Base-by-base conservation (phyloP, 2,797 vertebrate species). In the Podargus strigoides region DNA sequence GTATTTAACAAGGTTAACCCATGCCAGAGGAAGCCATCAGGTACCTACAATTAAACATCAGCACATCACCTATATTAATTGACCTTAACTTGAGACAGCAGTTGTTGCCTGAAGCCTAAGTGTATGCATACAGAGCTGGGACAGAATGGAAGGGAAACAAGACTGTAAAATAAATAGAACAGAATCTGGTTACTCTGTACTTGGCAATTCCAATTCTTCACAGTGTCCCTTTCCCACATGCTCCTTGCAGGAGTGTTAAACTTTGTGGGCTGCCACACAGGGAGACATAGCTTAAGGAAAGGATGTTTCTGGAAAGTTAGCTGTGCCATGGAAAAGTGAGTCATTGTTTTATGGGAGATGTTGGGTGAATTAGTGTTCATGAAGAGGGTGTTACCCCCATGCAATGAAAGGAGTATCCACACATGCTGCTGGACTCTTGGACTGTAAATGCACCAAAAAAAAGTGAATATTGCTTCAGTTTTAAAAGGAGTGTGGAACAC, bases 1-100 rank as follows among this genome's bases (percentile, higher is more conserved):
- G 11, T 60, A 79, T 87, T 95, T 87, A 96, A 93, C 83, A 87
- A 92, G 78, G 81, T 92, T 94, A 92, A 86, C 53, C 28, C 14
- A 2, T 72, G 85, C 66, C 75, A 92, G 66, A 85, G 60, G 73
- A 95, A 78, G 70, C 56, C 76, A 60, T 84, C 85, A 81, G 83
- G 85, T 87, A 83, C 92, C 70, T 90, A 78, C 90, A 93, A 95
- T 86, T 93, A 96, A 95, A 88, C 83, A 96, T 84, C 52, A 56
- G 41, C 30, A 16, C 42, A 68, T 75, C 23, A 59, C 59, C 52
- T 7, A 0, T 87, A 94, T 92, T 86, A 89, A 94, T 86, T 96
- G 91, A 94, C 94, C 79, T 93, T 83, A 72, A 78, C 78, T 89
- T 80, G 92, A 88, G 87, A 86, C 53, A 75, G 66, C 68, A 74